Evolutionary conservation across 2,888 invertebrate genomes (phyloP), one percentile per base, ranked within the genome.

Genomic region (Ormyrus labotus): DNA sequence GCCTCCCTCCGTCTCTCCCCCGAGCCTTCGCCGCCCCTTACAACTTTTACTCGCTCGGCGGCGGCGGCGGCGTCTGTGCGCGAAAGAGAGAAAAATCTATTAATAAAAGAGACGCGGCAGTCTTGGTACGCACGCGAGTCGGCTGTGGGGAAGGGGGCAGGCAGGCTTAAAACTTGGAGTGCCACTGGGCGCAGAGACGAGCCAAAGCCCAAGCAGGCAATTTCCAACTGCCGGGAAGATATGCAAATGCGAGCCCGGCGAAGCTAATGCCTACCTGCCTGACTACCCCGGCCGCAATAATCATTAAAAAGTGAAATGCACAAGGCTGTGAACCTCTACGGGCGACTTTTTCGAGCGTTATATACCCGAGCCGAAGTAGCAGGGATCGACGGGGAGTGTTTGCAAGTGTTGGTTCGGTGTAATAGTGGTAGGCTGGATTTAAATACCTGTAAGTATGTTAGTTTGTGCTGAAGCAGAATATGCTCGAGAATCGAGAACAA

Each of bases 301-400:
- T 89, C 88, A 88, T 89, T 89, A 89, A 89, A 89, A 88, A 88
- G 87, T 88, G 87, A 89, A 88, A 87, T 85, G 85, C 84, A 85
- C 81, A 13, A 48, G 55, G 8, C 10, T 60, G 47, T 0, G 34
- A 34, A 34, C 34, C 34, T 34, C 34, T 34, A 34, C 34, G 34
- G 34, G 34, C 34, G 34, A 34, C 34, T 34, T 34, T 34, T 34
- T 34, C 34, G 34, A 34, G 34, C 34, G 34, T 34, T 19, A 19
- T 19, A 4, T 34, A 34, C 34, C 34, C 34, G 34, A 3, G 34
- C 34, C 34, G 34, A 34, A 34, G 34, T 34, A 34, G 34, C 34
- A 2, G 34, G 34, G 34, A 34, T 34, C 34, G 34, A 34, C 34
- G 34, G 34, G 34, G 34, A 34, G 7, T 2, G 53, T 2, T 13